Percentiles rank a stretch among this genome's conserved stretches.
Evolutionary conservation across 2,113 vertebrate genomes (phyloP).

Genomic region (Takifugu bimaculatus): DNA sequence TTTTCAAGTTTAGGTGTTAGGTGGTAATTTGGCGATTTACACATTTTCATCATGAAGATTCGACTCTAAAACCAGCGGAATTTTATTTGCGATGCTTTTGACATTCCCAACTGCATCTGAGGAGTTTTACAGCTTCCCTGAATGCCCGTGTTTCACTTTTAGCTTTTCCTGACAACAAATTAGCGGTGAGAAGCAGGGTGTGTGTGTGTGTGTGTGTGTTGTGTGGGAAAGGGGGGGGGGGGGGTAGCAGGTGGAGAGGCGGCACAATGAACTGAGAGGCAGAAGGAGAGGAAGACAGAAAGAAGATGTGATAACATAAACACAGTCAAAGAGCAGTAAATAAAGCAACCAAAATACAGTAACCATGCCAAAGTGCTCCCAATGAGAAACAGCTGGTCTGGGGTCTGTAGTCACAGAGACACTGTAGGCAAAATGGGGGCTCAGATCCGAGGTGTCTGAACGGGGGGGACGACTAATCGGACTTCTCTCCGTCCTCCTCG

Average conservation of each 20-base stretch:
- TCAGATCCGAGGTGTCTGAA: constrained; percentile 49
- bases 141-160: no score
- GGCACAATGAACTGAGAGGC: neutral
- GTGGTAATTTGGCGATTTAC: no score
- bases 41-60: no score
- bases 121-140: no score
- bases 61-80: constrained; percentile 11
- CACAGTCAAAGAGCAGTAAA: constrained; percentile 3
- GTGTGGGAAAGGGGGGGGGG: neutral
- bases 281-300: constrained; percentile 13
- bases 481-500: constrained; percentile 93
- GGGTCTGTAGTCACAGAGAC: constrained; percentile 30
- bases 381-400: constrained; percentile 10
- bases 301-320: constrained; percentile 2
- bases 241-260: neutral
- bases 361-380: constrained; percentile 33
- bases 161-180: neutral
- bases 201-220: neutral
- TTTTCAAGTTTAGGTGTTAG: no score
- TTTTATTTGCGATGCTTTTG: no score
- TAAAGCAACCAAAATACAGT: constrained; percentile 6
- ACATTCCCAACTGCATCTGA: no score
- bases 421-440: constrained; percentile 10
- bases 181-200: neutral
- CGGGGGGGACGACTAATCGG: constrained; percentile 77